Conservation (phyloP, 2,888 invertebrate species). For the Apotomis turbidana region DNA sequence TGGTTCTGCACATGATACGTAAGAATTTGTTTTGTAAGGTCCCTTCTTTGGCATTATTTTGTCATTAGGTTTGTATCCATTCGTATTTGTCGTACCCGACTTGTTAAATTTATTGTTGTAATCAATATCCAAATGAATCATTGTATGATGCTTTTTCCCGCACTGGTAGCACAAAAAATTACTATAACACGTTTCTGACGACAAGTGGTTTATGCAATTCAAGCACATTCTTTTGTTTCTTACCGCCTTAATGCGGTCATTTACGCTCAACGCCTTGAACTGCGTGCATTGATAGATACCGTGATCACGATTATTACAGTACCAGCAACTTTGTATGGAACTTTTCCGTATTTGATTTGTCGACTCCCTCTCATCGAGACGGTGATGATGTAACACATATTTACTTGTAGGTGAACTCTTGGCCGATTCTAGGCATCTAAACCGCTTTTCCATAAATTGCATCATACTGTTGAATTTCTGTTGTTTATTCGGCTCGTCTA, state of each 20-base stretch:
- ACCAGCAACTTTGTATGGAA: neutral
- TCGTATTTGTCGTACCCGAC: too few species aligned
- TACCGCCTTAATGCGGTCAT: constrained; percentile 3
- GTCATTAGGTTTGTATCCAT: neutral
- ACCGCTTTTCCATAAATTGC: too few species aligned
- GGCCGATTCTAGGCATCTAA: constrained; percentile 5
- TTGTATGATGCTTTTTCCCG: too few species aligned
- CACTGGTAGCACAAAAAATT: neutral
- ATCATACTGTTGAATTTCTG: constrained; percentile 6
- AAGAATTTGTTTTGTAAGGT: neutral
- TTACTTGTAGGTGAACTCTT: neutral
- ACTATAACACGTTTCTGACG: neutral
- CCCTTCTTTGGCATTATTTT: too few species aligned
- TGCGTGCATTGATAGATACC: constrained; percentile 17
- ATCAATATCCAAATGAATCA: too few species aligned
- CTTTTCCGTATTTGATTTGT: neutral
- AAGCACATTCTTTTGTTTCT: neutral
- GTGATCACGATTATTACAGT: constrained; percentile 10
- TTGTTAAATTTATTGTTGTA: too few species aligned
- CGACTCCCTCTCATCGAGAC: neutral
- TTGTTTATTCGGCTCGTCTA: constrained; percentile 8
- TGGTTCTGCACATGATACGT: neutral
- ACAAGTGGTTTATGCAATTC: neutral
- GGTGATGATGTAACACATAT: neutral
- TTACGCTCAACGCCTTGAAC: neutral